Evolutionary conservation across 2,797 vertebrate species (phyloP), one percentile per base, ranked within the genome.

Genomic region (Phyllotis vaccarum): DNA sequence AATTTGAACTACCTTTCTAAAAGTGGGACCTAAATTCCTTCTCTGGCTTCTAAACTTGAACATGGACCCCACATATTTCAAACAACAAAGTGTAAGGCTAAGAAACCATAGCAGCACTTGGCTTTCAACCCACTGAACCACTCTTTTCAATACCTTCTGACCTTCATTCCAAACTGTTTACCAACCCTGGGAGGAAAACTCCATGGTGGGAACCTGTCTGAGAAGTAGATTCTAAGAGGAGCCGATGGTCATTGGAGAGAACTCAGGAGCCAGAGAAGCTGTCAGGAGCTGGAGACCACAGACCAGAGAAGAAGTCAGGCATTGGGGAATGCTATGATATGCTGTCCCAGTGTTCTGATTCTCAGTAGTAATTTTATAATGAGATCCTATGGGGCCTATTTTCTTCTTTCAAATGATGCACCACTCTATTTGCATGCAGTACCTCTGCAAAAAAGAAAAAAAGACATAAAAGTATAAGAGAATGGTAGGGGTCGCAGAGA

Each of bases 31-130:
- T 6, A 7, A 37, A 66, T 34, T 74, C 56, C 17, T 70, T 46
- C 14, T 72, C 12, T 19, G 10, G 80, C 62, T 97, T 87, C 29
- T 96, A 96, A 97, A 95, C 86, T 96, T 96, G 85, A 97, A 97
- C 95, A 79, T 60, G 89, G 64, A 89, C 76, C 94, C 92, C 72
- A 22, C 43, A 58, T 93, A 27, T 96, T 96, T 97, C 43, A 0
- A 97, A 98, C 96, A 97, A 78, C 49, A 56, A 70, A 54, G 62
- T 94, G 68, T 78, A 96, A 34, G 52, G 96, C 96, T 96, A 95
- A 98, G 98, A 97, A 98, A 98, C 97, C 97, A 97, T 98, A 98
- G 97, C 82, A 95, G 93, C n/a, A n/a, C n/a, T n/a, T 98, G 93
- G 83, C 96, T 98, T 95, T 96, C 96, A 97, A 96, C 97, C 97